Evolutionary conservation across 2,797 vertebrate genomes (phyloP), one percentile per base, ranked within the genome.

Genomic region (Anisognathus igniventris): DNA sequence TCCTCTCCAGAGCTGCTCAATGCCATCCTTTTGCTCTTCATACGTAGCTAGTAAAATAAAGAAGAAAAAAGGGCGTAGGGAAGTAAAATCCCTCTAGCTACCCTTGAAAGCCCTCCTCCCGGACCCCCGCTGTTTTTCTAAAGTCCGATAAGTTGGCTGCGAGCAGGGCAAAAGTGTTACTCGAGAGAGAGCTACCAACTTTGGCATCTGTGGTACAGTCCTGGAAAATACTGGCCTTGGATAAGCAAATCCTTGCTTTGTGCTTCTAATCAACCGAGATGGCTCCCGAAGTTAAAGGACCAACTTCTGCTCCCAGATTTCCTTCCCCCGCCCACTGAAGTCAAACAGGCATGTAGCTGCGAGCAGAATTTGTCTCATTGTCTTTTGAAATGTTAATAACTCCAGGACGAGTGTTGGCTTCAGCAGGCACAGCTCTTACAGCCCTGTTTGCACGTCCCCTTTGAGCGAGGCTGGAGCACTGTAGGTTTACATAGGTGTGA

Each of bases 351-450:
- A 85, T 93, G 78, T 94, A 96, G 56, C 93, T 97, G 96, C 39
- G 67, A 94, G 92, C 88, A 96, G 94, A 96, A 97, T 93, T 96
- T 95, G 74, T 85, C 85, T 95, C 92, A 88, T 90, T 94, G 92
- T 90, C 98, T 97, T 98, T 97, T 98, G 97, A 98, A 98, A 98
- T 98, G 98, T 97, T 98, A 98, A 98, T 98, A 86, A 56, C 64
- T 76, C 60, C 61, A 87, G 76, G 91, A 80, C 22, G 82, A 96
- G 96, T 95, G 95, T 92, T 96, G 92, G 72, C 87, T 95, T 94
- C 95, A 88, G 92, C 94, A 91, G 93, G 91, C 82, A 58, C 62
- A 78, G 86, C 77, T 78, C 93, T 85, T 72, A 87, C 71, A 97
- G 81, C 58, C 85, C 62, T 67, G 24, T 91, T 48, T 45, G 85